Evolutionary conservation across 1,140 invertebrate genomes (phyloP), one percentile per base, ranked within the genome.

Genomic region (Saxidomus purpurata): DNA sequence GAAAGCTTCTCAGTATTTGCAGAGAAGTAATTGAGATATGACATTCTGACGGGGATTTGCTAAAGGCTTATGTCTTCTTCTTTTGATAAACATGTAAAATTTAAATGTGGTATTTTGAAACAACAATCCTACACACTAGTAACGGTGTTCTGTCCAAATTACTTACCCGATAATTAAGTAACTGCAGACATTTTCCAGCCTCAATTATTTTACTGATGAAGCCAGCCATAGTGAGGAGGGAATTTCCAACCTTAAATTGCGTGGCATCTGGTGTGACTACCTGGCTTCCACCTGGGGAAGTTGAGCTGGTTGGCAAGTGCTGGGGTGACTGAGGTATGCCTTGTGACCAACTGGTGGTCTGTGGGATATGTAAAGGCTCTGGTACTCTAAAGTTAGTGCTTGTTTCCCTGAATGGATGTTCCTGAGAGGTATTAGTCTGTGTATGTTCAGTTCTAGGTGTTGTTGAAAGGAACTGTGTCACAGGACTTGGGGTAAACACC

Each of bases 151-250:
- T n/a, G n/a, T n/a, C n/a, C 43, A 43, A 15, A 43, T 59, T 59
- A 74, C 87, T 59, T 77, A 89, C 87, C 52, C 87, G 47, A 47
- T 89, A 89, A 36, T 89, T 89, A 0, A 89, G 38, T 40, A 89
- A 52, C 49, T 89, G 80, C 31, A 89, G 80, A 77, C 63, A 49
- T 47, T 84, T 89, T n/a, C 87, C 87, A 52, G 87, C 87, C 4
- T 89, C 87, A 19, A 89, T 49, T n/a, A 74, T 89, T 28, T 61
- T 89, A 34, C 28, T 31, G 28, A 89, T 84, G 15, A 84, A 61
- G 36, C 81, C 86, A 22, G 34, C 81, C 86, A 88, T 88, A 15
- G 17, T 67, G 36, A 34, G 31, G 31, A 22, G 25, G 15, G 69
- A 40, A 19, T 34, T 17, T 25, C 11, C n/a, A 9, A 40, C 4